phyloP scores from a whole-genome alignment of 1,140 invertebrate species.

The Aphelenchoides besseyi region DNA sequence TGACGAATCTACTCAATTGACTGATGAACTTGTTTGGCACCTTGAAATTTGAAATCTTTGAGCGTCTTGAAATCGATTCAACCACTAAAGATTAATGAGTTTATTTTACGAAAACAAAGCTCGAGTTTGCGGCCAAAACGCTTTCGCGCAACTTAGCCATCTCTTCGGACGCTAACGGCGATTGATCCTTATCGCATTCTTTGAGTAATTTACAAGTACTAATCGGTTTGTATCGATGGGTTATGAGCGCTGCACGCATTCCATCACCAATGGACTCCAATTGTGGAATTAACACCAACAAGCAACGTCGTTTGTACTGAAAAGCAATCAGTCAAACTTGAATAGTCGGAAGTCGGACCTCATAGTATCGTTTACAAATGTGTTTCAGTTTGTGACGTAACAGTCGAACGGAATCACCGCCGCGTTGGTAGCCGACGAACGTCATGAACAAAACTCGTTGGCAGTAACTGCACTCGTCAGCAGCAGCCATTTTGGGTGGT shows the following conservation, averaged over 20 bases:
- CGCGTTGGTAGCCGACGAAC: slow-evolving; percentile 2
- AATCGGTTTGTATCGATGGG: not conserved
- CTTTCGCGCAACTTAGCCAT: not conserved
- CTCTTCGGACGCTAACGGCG: not conserved
- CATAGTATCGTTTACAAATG: slow-evolving; percentile 5
- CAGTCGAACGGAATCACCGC: not conserved
- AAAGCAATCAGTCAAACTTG: not conserved
- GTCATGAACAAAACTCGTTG: slow-evolving; percentile 6
- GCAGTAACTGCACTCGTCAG: not conserved
- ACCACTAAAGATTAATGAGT: too few species aligned
- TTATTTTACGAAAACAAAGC: not conserved
- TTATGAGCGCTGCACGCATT: not conserved
- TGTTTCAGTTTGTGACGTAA: slow-evolving; percentile 8
- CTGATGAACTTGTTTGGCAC: too few species aligned
- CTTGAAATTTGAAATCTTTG: too few species aligned
- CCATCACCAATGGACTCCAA: not conserved
- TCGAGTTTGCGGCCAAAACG: not conserved
- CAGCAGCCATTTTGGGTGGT: not conserved
- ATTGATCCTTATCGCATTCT: slow-evolving; percentile 5
- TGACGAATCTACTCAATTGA: too few species aligned
- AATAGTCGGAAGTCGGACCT: not conserved
- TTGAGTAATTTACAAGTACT: slow-evolving; percentile 1
- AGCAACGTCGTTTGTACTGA: not conserved
- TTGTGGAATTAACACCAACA: not conserved
- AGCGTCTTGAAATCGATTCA: too few species aligned